Conservation (phyloP, 2,113 vertebrate genomes). For the Ictalurus punctatus region DNA sequence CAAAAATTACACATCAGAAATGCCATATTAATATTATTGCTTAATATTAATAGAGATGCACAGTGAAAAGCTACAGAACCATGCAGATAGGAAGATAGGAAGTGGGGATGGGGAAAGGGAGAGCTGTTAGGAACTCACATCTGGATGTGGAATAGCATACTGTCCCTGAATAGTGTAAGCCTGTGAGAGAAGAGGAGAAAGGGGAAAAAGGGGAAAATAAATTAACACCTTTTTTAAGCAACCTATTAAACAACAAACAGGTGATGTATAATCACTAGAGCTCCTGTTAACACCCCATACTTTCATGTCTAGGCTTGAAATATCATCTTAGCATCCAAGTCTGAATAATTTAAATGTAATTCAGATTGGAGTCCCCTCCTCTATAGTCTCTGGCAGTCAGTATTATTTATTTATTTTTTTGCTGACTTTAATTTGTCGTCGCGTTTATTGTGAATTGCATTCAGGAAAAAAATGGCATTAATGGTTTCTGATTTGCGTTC, state of each 20-base stretch:
- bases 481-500: neutral
- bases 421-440: slow-evolving; percentile 1
- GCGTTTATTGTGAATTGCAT: slow-evolving; percentile 5
- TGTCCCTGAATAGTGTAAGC: slow-evolving; percentile 99
- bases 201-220: slow-evolving; percentile 40
- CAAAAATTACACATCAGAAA: slow-evolving; percentile 54
- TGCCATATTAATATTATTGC: slow-evolving; percentile 84
- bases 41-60: slow-evolving; percentile 88
- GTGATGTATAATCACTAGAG: slow-evolving; percentile 24
- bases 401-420: neutral
- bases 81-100: slow-evolving; percentile 71
- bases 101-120: slow-evolving; percentile 40
- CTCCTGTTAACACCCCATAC: slow-evolving; percentile 33
- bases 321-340: neutral
- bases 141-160: slow-evolving; percentile 95
- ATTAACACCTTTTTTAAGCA: slow-evolving; percentile 35
- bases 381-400: neutral
- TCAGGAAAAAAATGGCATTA: slow-evolving; percentile 14
- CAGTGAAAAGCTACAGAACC: slow-evolving; percentile 63
- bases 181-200: slow-evolving; percentile 66
- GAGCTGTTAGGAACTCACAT: slow-evolving; percentile 83
- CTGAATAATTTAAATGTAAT: slow-evolving; percentile 13
- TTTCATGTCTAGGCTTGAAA: slow-evolving; percentile 24
- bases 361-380: neutral
- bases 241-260: slow-evolving; percentile 29